Conservation (phyloP, 2,888 invertebrate genomes). For the Amblyjoppa fuscipennis region DNA sequence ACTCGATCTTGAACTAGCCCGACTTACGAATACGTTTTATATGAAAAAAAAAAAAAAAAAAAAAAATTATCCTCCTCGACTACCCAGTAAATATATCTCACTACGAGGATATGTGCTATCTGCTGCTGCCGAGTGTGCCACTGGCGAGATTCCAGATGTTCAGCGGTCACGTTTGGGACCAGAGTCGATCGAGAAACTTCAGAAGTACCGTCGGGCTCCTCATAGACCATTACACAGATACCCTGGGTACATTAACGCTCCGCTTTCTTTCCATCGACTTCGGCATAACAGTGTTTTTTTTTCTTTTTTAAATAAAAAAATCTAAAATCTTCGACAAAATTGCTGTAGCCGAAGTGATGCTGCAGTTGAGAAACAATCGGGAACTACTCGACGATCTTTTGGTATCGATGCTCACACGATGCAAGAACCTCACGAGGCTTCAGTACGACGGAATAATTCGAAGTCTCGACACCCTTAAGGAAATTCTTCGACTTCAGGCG, state of each 20-base stretch:
- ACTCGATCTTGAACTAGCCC: no score
- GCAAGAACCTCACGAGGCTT: slow-evolving; percentile 83
- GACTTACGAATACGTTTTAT: no score
- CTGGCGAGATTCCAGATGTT: slow-evolving; percentile 85
- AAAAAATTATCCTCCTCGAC: background rate
- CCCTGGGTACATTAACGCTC: slow-evolving; percentile 82
- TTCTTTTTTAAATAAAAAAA: background rate
- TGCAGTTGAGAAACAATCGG: slow-evolving; percentile 85
- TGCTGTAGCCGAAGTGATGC: slow-evolving; percentile 82
- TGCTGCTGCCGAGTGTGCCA: slow-evolving; percentile 85
- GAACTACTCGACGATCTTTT: slow-evolving; percentile 85
- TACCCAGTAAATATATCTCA: slow-evolving; percentile 85
- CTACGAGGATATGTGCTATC: slow-evolving; percentile 85
- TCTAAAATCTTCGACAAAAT: background rate
- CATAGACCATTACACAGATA: slow-evolving; percentile 83
- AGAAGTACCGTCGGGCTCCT: slow-evolving; percentile 84
- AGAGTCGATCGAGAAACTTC: slow-evolving; percentile 85
- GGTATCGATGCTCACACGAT: slow-evolving; percentile 82
- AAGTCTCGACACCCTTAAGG: slow-evolving; percentile 83
- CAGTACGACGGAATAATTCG: slow-evolving; percentile 85
- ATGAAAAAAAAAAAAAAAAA: no score
- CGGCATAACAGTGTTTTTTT: background rate
- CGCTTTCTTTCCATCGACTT: slow-evolving; percentile 6
- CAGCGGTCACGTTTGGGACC: slow-evolving; percentile 85
- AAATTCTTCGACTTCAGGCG: slow-evolving; percentile 82